Conservation (phyloP, 2,888 invertebrate species). For the Busseola fusca region DNA sequence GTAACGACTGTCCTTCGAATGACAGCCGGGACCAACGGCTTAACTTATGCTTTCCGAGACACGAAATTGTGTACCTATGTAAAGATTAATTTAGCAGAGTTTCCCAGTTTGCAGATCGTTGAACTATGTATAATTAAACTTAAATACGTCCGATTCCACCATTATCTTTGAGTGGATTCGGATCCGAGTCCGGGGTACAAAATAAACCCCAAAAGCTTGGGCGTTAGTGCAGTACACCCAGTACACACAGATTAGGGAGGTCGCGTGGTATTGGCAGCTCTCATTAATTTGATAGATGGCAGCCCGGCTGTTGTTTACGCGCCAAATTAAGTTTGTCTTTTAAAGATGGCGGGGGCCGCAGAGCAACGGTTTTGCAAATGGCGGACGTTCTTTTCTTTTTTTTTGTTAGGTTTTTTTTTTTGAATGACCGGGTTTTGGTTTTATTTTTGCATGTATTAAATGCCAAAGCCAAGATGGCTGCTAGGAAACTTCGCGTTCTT, state of each 20-base stretch:
- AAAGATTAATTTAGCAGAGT: too few species aligned
- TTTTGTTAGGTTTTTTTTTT: not conserved
- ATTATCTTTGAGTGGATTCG: slow-evolving; percentile 11
- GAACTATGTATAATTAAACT: not conserved
- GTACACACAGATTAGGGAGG: slow-evolving; percentile 51
- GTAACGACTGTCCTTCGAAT: too few species aligned
- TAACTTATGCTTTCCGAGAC: too few species aligned
- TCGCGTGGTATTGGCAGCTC: slow-evolving; percentile 67
- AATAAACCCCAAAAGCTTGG: slow-evolving; percentile 36
- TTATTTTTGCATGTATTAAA: too few species aligned
- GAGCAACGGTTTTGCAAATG: slow-evolving; percentile 47
- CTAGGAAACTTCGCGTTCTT: too few species aligned
- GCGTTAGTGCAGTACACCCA: slow-evolving; percentile 29
- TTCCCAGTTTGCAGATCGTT: not conserved
- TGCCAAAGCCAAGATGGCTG: too few species aligned
- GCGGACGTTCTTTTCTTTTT: slow-evolving; percentile 14
- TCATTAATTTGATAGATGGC: slow-evolving; percentile 73
- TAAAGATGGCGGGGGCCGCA: slow-evolving; percentile 48
- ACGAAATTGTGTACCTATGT: too few species aligned
- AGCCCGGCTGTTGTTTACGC: slow-evolving; percentile 57
- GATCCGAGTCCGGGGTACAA: not conserved
- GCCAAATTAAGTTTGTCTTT: slow-evolving; percentile 64
- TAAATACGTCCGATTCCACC: not conserved
- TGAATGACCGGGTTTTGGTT: not conserved
- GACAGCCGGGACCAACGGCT: too few species aligned